Evolutionary conservation across 2,113 vertebrate species (phyloP).

Genomic region (Ellobius talpinus): DNA sequence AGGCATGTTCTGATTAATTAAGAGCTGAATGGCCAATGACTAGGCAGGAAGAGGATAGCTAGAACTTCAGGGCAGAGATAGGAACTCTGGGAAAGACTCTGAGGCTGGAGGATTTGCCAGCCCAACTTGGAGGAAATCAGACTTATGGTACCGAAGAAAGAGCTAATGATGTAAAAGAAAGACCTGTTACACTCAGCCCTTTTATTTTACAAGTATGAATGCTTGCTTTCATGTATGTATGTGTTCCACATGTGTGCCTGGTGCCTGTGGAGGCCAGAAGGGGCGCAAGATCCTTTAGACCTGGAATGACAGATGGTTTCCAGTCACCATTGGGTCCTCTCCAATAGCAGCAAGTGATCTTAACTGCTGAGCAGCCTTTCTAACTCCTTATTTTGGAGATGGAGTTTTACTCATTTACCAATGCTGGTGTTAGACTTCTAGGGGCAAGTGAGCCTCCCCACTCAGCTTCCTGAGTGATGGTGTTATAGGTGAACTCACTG

Average conservation of each 20-base stretch:
- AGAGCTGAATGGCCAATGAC: neutral
- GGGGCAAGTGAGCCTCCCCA: neutral
- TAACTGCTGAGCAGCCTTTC: neutral
- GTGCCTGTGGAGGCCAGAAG: neutral
- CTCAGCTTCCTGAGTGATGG: neutral
- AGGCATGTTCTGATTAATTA: neutral
- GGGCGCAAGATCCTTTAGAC: neutral
- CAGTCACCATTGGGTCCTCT: neutral
- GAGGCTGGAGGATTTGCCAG: neutral
- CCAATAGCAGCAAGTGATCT: neutral
- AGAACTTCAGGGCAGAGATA: neutral
- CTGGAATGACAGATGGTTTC: neutral
- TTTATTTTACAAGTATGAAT: neutral
- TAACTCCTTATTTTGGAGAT: neutral
- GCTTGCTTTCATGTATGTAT: neutral
- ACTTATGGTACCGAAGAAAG: neutral
- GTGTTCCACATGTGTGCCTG: neutral
- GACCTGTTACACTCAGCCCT: neutral
- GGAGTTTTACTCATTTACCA: neutral
- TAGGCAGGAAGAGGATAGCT: neutral
- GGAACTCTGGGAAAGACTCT: neutral
- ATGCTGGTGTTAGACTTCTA: neutral
- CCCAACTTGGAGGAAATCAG: neutral
- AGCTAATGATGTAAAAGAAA: neutral
- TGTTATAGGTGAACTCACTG: neutral